These are phyloP conservation scores for Chrysolina oricalcia DNA, from an alignment of 2,888 invertebrate genomes.

Conservation along the genomic window DNA sequence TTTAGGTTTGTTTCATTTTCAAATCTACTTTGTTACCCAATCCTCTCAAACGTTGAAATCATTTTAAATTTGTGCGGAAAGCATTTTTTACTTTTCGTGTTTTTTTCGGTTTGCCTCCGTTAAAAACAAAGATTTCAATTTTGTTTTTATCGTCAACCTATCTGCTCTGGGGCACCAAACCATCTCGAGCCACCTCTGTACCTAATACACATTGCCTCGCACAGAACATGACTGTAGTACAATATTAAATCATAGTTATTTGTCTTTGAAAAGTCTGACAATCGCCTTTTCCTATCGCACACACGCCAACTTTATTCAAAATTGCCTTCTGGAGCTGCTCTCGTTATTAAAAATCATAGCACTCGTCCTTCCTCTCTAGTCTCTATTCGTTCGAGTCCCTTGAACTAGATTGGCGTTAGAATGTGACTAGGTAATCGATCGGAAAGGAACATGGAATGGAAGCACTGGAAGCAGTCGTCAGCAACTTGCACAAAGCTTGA, in stretches of 20 bases:
- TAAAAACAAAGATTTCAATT: too few species aligned
- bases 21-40: too few species aligned
- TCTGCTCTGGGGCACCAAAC: too few species aligned
- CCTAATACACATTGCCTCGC: too few species aligned
- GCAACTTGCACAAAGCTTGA: not conserved
- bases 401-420: slow-evolving; percentile 59
- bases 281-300: not conserved
- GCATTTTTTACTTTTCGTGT: too few species aligned
- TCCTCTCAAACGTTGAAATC: too few species aligned
- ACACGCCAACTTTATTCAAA: slow-evolving; percentile 1
- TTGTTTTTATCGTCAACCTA: too few species aligned
- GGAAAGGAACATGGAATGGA: not conserved
- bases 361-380: not conserved
- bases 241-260: not conserved
- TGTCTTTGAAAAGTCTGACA: too few species aligned
- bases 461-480: not conserved
- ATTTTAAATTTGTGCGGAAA: too few species aligned
- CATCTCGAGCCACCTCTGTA: too few species aligned
- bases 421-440: slow-evolving; percentile 53
- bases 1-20: too few species aligned
- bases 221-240: not conserved
- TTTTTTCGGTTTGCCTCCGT: too few species aligned
- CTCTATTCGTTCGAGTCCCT: slow-evolving; percentile 49
- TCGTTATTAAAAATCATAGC: not conserved
- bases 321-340: not conserved